These are phyloP conservation scores for Sphyrna mokarran DNA, from an alignment of 2,113 vertebrate genomes.

Conservation along the genomic window DNA sequence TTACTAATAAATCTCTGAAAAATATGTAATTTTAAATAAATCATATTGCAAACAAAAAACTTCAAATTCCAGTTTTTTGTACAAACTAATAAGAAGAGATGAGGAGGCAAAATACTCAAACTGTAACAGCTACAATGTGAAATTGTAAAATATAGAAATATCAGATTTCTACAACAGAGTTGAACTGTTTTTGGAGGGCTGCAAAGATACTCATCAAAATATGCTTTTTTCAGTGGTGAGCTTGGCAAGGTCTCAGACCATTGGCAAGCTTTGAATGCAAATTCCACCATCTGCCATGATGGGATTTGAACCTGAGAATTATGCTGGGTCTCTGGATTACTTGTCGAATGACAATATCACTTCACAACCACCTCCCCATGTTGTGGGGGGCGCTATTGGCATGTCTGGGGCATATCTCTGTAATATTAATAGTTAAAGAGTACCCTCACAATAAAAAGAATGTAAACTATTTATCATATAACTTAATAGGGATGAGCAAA, in stretches of 20 bases:
- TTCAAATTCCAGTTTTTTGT: neutral
- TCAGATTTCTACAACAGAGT: neutral
- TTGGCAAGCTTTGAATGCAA: neutral
- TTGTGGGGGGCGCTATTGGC: too few species aligned
- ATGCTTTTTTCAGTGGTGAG: neutral
- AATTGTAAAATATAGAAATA: neutral
- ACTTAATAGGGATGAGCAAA: neutral
- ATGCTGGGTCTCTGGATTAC: too few species aligned
- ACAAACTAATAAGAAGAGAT: neutral
- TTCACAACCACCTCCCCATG: too few species aligned
- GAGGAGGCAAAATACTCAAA: neutral
- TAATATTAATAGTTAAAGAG: neutral
- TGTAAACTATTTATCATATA: neutral
- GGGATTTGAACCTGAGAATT: too few species aligned
- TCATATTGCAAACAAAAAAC: neutral
- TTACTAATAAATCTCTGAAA: neutral
- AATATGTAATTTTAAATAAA: neutral
- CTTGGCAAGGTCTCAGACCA: neutral
- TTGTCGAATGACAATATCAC: too few species aligned
- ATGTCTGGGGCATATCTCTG: neutral
- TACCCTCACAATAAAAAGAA: neutral
- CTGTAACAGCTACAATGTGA: neutral
- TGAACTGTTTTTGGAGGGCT: neutral
- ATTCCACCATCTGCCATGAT: too few species aligned
- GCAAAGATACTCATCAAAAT: neutral